Base-by-base conservation (phyloP, 2,797 vertebrate species). In the Crenichthys baileyi region DNA sequence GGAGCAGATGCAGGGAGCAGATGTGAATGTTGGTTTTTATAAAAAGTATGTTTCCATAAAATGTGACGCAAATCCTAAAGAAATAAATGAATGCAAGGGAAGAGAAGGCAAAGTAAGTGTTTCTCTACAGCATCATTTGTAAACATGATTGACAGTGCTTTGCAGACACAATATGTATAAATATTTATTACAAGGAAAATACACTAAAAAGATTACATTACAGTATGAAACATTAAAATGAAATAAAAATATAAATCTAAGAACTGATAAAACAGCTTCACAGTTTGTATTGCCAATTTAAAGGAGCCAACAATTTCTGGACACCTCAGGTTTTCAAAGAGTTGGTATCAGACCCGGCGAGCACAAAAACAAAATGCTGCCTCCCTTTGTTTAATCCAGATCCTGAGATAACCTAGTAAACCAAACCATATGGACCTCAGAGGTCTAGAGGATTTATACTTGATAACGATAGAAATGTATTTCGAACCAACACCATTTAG, bases 1-100 rank as follows among this genome's bases (percentile, higher is more conserved):
- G 26, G 58, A 78, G 76, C 78, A 83, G 84, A 77, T 84, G 76
- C 20, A 41, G 12, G 44, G 53, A 75, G 22, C 29, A 65, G 11
- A 55, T 70, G 15, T 70, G 24, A 56, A 73, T 76, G 53, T 53
- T 73, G 31, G 58, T 77, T 79, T 71, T 70, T 58, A 36, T 70
- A 7, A 58, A 53, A 44, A 36, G 48, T 16, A 79, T 71, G n/a
- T 78, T 82, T 74, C n/a, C 41, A 80, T 67, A 8, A 39, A 31
- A 77, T 56, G 4, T 13, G 22, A 82, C 50, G 36, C 70, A 70
- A 20, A 73, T 84, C 51, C 67, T 70, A 15, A 41, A 53, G 70
- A 77, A 79, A 22, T 39, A 75, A 31, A 81, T 72, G 58, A 73
- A 77, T 81, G 53, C 51, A 22, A 68, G 11, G 11, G 11, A n/a